Percentiles rank a stretch among this genome's conserved stretches.
phyloP scores from a whole-genome alignment of 2,113 vertebrate species.

The Mola mola region DNA sequence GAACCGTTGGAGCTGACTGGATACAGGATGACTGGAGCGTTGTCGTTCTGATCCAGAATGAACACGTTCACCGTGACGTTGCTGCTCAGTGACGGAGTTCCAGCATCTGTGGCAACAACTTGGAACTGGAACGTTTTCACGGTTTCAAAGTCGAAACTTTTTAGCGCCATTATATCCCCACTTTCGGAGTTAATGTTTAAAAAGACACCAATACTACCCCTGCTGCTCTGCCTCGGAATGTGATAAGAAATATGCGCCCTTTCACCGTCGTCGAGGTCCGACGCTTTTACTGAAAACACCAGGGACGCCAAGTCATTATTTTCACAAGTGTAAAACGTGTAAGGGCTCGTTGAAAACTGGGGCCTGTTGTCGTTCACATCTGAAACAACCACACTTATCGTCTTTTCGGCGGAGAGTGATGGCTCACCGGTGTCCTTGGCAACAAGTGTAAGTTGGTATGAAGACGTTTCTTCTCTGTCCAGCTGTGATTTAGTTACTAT shows the following conservation, averaged over 20 bases:
- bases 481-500: conserved; percentile 61
- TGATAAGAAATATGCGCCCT: conserved; percentile 70
- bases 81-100: conserved; percentile 60
- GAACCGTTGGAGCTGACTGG: conserved; percentile 69
- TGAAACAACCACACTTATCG: conserved; percentile 60
- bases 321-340: conserved; percentile 66
- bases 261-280: conserved; percentile 59
- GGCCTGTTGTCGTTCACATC: conserved; percentile 80
- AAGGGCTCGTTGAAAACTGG: conserved; percentile 44
- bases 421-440: conserved; percentile 73
- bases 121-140: conserved; percentile 68
- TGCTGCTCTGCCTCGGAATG: conserved; percentile 30
- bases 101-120: conserved; percentile 47
- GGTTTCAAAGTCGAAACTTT: conserved; percentile 75
- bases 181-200: conserved; percentile 71
- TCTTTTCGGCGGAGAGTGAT: conserved; percentile 62
- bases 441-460: conserved; percentile 79
- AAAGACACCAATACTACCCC: conserved; percentile 35
- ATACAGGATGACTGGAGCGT: conserved; percentile 70
- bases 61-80: no score
- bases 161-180: conserved; percentile 59
- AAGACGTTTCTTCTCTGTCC: conserved; percentile 68
- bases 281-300: conserved; percentile 67
- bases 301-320: conserved; percentile 67
- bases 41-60: conserved; percentile 77